Base-by-base conservation (phyloP, 2,113 vertebrate genomes). In the Sciurus niger region DNA sequence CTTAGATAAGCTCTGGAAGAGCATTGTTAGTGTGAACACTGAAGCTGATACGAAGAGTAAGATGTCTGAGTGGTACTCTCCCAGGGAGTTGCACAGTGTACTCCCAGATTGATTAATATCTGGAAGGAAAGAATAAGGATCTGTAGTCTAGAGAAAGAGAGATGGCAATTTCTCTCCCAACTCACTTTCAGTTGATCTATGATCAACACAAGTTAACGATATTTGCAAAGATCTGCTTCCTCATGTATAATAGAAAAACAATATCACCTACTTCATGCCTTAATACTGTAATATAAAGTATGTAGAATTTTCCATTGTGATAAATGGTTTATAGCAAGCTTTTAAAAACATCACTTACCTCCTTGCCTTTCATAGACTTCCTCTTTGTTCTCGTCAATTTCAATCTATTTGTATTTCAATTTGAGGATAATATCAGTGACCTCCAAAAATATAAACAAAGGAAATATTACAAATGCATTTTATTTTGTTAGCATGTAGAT, bases 401-500 rank as follows among this genome's bases (percentile, higher is more conserved):
- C 48, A 90, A 72, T 73, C 83, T 40, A 48, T 24, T 73, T 88
- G 2, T 16, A 78, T 90, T 77, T 96, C 63, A 73, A 87, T 82
- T 65, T 73, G 46, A 3, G 4, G 37, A 43, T 58, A 65, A 34
- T 76, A 37, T 51, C 32, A 34, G 3, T 84, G 30, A 80, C 1
- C 58, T 63, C 51, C 34, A 77, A 90, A 94, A 84, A 30, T 34
- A 63, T 6, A 67, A 84, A 83, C 16, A 9, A 17, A 63, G 37
- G 74, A 89, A 48, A 22, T 20, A n/a, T n/a, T 25, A 20, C 3
- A 55, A 53, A 40, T 53, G 1, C 10, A 32, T 77, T 93, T 90
- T 90, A 74, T 94, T 74, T 84, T 91, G 22, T 73, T 22, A 74
- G 51, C 28, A 86, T 55, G 85, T 92, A 83, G 34, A 22, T 43